phyloP scores from a whole-genome alignment of 1,140 invertebrate species.

The Calliopsis andreniformis region DNA sequence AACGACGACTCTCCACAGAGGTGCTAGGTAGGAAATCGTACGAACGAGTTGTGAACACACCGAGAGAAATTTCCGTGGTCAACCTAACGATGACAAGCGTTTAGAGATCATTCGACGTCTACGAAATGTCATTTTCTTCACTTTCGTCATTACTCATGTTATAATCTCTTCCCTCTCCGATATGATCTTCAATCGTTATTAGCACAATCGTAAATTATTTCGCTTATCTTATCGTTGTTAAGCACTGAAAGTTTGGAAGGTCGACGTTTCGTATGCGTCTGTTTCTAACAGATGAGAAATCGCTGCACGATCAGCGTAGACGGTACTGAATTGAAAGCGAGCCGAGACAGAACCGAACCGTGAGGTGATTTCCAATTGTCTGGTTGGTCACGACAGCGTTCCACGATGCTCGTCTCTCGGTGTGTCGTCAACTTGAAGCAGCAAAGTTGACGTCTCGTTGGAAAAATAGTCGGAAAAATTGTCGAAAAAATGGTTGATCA shows the following conservation, averaged over 20 bases:
- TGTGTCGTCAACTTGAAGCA: not conserved
- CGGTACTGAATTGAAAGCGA: not conserved
- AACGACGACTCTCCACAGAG: constrained; percentile 91
- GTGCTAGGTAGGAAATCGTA: constrained; percentile 85
- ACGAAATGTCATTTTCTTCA: no score
- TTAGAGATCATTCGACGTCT: no score
- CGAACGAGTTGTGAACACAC: no score
- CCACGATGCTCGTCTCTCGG: not conserved
- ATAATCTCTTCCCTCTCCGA: no score
- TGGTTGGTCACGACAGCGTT: not conserved
- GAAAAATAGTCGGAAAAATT: no score
- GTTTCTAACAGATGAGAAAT: not conserved
- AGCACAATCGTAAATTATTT: not conserved
- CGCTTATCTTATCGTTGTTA: not conserved
- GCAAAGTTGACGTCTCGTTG: no score
- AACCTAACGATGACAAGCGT: no score
- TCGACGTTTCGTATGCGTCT: not conserved
- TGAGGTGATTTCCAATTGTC: constrained; percentile 35
- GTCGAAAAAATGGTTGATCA: constrained; percentile 15
- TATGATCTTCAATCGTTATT: not conserved
- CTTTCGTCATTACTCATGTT: no score
- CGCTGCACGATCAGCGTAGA: constrained; percentile 22
- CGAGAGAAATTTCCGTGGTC: no score
- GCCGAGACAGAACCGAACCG: constrained; percentile 22
- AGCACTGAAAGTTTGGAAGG: not conserved